A percentile compares a stretch with the other conserved stretches of the same genome.
phyloP scores from a whole-genome alignment of 2,797 vertebrate species.

The Antennarius maculatus region DNA sequence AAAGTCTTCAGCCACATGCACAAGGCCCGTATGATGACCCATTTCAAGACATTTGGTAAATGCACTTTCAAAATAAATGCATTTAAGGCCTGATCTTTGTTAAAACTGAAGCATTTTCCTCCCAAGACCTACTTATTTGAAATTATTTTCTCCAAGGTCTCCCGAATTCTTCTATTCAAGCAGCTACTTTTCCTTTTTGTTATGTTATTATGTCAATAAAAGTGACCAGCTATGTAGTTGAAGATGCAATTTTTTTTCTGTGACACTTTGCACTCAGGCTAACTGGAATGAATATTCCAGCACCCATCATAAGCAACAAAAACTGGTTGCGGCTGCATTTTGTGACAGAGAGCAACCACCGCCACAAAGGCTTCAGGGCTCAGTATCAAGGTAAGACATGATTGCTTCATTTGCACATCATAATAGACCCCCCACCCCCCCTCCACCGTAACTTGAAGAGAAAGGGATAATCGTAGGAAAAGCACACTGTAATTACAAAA shows the following conservation, averaged over 20 bases:
- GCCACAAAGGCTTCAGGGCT: conserved; percentile 94
- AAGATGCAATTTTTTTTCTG: conserved; percentile 28
- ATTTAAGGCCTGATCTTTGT: neutral
- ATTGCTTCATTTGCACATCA: conserved; percentile 57
- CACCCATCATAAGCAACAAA: conserved; percentile 97
- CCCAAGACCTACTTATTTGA: neutral
- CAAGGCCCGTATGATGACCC: neutral
- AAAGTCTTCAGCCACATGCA: neutral
- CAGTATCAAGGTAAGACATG: conserved; percentile 94
- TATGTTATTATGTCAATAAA: neutral
- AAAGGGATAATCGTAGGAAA: conserved; percentile 44
- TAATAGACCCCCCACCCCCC: conserved; percentile 35
- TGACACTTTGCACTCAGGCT: conserved; percentile 82
- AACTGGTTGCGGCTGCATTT: conserved; percentile 98
- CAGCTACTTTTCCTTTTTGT: neutral
- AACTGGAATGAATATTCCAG: conserved; percentile 94
- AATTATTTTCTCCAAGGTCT: neutral
- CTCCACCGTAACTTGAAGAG: conserved; percentile 28
- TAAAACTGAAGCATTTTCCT: neutral
- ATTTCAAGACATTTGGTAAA: neutral
- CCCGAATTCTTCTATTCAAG: neutral
- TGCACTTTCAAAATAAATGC: neutral
- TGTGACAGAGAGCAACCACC: conserved; percentile 94
- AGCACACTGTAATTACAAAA: conserved; percentile 63
- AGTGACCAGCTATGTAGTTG: neutral